Percentiles rank a stretch among this genome's conserved stretches.
Evolutionary conservation across 64 coral and sea anemone species (phyloP).

Genomic region (Porites lutea): DNA sequence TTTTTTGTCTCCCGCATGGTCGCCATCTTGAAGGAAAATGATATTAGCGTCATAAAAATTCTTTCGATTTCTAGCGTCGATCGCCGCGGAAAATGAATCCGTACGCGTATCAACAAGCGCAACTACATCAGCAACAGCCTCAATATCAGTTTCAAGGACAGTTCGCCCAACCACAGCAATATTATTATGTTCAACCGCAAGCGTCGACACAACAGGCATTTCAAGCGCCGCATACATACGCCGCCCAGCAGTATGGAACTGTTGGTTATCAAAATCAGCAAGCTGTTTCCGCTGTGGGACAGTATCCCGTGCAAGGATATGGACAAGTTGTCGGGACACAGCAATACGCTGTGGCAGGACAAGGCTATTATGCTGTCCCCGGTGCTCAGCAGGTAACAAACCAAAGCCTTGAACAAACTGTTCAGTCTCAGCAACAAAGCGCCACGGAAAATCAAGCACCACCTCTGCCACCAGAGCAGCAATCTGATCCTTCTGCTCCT

Average conservation of each 20-base stretch:
- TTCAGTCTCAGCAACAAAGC: background rate
- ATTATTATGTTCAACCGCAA: conserved; percentile 56
- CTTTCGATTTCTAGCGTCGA: background rate
- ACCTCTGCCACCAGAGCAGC: conserved; percentile 56
- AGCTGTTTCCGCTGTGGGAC: background rate
- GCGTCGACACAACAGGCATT: conserved; percentile 56
- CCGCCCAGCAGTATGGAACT: conserved; percentile 14
- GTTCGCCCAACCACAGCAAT: conserved; percentile 75
- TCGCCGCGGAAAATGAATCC: conserved; percentile 71
- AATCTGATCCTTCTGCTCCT: conserved; percentile 12
- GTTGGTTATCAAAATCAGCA: conserved; percentile 25
- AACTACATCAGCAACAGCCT: conserved; percentile 71
- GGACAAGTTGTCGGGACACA: conserved; percentile 33
- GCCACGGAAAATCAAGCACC: conserved; percentile 12
- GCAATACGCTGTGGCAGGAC: conserved; percentile 30
- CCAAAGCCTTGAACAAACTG: conserved; percentile 18
- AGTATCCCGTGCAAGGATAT: conserved; percentile 60
- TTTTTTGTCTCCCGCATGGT: background rate
- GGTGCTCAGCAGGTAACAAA: conserved; percentile 38
- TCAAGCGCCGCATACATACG: conserved; percentile 15
- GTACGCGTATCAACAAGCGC: conserved; percentile 84
- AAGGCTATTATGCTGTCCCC: conserved; percentile 21
- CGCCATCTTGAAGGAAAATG: background rate
- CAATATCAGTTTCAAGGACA: conserved; percentile 81
- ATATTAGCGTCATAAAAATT: background rate